phyloP scores from a whole-genome alignment of 2,113 vertebrate genomes.

The Aldabrachelys gigantea region DNA sequence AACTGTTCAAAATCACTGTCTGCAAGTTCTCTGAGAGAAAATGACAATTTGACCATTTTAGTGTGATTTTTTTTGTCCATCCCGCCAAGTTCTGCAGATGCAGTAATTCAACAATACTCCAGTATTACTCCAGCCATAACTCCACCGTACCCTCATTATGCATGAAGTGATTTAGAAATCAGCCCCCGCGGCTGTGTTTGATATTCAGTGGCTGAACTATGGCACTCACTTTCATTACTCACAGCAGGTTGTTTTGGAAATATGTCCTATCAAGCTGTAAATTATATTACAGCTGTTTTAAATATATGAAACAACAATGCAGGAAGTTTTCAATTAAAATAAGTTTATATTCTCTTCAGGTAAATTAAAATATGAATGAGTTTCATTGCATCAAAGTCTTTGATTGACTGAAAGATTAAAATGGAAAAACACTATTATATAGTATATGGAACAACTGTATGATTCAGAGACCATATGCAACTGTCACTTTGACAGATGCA shows the following conservation, averaged over 20 bases:
- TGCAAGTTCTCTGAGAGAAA: neutral
- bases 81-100: neutral
- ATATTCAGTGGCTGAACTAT: conserved; percentile 52
- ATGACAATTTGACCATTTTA: neutral
- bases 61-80: neutral
- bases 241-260: conserved; percentile 57
- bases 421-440: conserved; percentile 22
- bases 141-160: neutral
- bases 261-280: conserved; percentile 53
- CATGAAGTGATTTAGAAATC: conserved; percentile 58
- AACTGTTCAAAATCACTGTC: neutral
- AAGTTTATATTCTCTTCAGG: conserved; percentile 23
- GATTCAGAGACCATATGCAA: conserved; percentile 62
- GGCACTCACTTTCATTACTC: conserved; percentile 47
- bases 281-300: conserved; percentile 52
- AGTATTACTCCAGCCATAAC: neutral
- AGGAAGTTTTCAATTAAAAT: conserved; percentile 39
- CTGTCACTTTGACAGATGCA: conserved; percentile 70
- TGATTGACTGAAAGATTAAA: conserved; percentile 56
- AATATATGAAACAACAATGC: conserved; percentile 35
- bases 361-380: conserved; percentile 56
- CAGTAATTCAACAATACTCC: neutral
- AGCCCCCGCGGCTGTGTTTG: conserved; percentile 29
- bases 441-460: conserved; percentile 44
- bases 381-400: conserved; percentile 42